Conservation (phyloP, 2,797 vertebrate species). For the Rhodeus uyekii region DNA sequence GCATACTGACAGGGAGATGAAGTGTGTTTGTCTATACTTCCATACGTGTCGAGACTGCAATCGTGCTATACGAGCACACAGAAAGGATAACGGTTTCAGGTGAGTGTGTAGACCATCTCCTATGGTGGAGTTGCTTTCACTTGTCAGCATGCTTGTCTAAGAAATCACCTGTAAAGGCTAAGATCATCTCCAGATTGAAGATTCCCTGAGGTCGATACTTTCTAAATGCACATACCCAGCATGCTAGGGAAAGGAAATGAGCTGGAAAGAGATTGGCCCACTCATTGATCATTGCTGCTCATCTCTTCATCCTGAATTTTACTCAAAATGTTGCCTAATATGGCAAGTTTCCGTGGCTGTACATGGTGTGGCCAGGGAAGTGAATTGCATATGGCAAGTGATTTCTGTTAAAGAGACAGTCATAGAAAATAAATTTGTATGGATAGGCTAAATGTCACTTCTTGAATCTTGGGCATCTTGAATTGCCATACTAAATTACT, state of each 20-base stretch:
- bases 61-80: not conserved
- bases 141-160: not conserved
- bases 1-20: not conserved
- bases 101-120: not conserved
- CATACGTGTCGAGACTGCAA: constrained; percentile 8
- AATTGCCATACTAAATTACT: not conserved
- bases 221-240: not conserved
- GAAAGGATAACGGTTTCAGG: not conserved
- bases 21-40: constrained; percentile 31
- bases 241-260: not conserved
- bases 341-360: not conserved
- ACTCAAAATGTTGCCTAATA: not conserved
- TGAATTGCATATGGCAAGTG: not conserved
- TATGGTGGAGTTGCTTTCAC: not conserved
- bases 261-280: constrained; percentile 15
- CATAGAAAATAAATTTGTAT: not conserved
- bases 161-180: constrained; percentile 1
- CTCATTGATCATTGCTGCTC: constrained; percentile 12
- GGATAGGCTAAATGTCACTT: not conserved
- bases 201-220: not conserved
- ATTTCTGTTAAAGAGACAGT: not conserved
- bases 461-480: not conserved
- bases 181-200: constrained; percentile 23
- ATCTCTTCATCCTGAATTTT: not conserved
- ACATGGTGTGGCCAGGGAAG: not conserved